Evolutionary conservation across 2,888 invertebrate species (phyloP).

Genomic region (Didymodactylos carnosus): DNA sequence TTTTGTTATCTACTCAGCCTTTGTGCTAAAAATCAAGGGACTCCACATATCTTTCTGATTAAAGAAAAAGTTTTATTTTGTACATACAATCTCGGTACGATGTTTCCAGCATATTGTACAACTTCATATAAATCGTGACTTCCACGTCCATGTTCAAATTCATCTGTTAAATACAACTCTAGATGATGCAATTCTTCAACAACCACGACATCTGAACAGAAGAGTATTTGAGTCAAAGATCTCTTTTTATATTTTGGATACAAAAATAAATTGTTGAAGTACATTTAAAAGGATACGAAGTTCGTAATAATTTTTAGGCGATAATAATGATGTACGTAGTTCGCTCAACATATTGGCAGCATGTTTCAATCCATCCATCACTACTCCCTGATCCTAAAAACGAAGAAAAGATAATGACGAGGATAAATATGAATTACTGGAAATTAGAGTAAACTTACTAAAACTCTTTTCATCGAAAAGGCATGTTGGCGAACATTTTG

Average conservation of each 20-base stretch:
- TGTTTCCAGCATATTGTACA: slow-evolving; percentile 96
- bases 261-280: no score
- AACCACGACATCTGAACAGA: slow-evolving; percentile 70
- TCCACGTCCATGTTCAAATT: slow-evolving; percentile 80
- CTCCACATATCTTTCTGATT: no score
- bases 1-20: no score
- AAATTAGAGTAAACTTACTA: no score
- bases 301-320: slow-evolving; percentile 97
- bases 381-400: slow-evolving; percentile 76
- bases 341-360: slow-evolving; percentile 94
- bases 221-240: no score
- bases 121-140: slow-evolving; percentile 80
- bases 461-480: slow-evolving; percentile 9
- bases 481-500: slow-evolving; percentile 9
- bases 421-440: no score
- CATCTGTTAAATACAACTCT: slow-evolving; percentile 77
- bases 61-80: no score
- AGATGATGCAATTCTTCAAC: slow-evolving; percentile 88
- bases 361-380: slow-evolving; percentile 94
- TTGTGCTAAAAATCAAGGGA: no score
- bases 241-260: no score
- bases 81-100: slow-evolving; percentile 74
- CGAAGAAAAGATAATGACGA: no score
- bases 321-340: slow-evolving; percentile 72
- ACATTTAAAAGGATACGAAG: slow-evolving; percentile 60